Base-by-base conservation (phyloP, 2,888 invertebrate species). In the Rhopalosiphum nymphaeae region DNA sequence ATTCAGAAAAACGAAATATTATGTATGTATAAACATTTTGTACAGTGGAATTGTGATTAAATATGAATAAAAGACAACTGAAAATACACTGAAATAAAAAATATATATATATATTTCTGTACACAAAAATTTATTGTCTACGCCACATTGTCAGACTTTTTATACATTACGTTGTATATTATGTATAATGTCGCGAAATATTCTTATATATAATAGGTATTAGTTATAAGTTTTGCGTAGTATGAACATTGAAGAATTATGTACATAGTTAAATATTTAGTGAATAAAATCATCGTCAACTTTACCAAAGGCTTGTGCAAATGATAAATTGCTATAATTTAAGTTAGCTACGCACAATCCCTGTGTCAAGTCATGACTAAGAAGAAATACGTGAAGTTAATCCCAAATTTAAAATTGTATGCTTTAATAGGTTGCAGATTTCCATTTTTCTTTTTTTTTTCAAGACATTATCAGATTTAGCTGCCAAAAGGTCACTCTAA, bases 1-100 rank as follows among this genome's bases (percentile, higher is more conserved):
- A 87, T n/a, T n/a, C 29, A 91, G 36, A 44, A 42, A 85, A 91
- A 85, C 85, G 44, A 16, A n/a, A 85, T 57, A 25, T 42, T 78
- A 91, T 57, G 11, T 84, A 85, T 44, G 44, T 85, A 57, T 57
- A 36, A 26, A 36, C 89, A 85, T 44, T 86, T 44, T 46, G n/a
- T 90, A 78, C 49, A 10, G 25, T 10, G 49, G 26, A 84, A 56
- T 56, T 56, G 13, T 36, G 86, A 92, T 92, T 92, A 92, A 92
- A 92, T 92, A 86, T 92, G 25, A 86, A 92, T 92, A 92, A 87
- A 91, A 91, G 7, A 85, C 42, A 56, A 56, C 16, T 44, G 42
- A 29, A 85, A 84, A 91, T 42, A 85, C 9, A 84, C 53, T 49
- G 36, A 89, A 56, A 88, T 88, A 46, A 86, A 49, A 49, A 7